Percentiles rank a stretch among this genome's conserved stretches.
phyloP scores from a whole-genome alignment of 2,113 vertebrate genomes.

The Pica pica region DNA sequence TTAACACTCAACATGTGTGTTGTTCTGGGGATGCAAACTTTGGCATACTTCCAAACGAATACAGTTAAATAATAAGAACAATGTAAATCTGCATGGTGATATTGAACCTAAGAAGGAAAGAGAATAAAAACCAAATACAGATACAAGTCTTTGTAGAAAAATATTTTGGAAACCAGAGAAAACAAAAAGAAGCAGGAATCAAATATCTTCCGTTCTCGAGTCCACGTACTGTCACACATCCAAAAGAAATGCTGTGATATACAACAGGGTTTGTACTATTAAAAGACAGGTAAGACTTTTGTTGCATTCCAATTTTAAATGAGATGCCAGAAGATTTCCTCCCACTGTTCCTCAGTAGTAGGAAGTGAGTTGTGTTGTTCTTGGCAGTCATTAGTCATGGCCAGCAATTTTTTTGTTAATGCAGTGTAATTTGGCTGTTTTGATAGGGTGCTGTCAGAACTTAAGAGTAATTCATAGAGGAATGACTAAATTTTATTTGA shows the following conservation, averaged over 20 bases:
- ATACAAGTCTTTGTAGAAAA: not conserved
- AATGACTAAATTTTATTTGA: not conserved
- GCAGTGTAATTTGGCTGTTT: not conserved
- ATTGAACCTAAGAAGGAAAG: not conserved
- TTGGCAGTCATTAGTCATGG: not conserved
- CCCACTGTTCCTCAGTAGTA: not conserved
- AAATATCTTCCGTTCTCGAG: not conserved
- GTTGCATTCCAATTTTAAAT: not conserved
- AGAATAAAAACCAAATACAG: not conserved
- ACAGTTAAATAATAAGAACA: not conserved
- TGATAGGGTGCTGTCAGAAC: not conserved
- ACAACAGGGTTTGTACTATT: not conserved
- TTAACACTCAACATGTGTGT: accelerated
- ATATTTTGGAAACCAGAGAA: not conserved
- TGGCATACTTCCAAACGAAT: not conserved
- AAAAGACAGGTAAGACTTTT: not conserved
- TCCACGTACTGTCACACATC: not conserved
- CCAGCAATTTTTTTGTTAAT: not conserved
- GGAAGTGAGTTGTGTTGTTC: not conserved
- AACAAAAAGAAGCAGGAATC: not conserved
- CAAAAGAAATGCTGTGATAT: not conserved
- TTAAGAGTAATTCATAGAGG: not conserved
- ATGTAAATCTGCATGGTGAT: not conserved
- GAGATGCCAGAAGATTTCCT: not conserved
- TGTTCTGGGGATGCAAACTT: not conserved